Percentiles rank a stretch among this genome's conserved stretches.
phyloP scores from a whole-genome alignment of 2,113 vertebrate species.

The Gallinago paraguaiae region DNA sequence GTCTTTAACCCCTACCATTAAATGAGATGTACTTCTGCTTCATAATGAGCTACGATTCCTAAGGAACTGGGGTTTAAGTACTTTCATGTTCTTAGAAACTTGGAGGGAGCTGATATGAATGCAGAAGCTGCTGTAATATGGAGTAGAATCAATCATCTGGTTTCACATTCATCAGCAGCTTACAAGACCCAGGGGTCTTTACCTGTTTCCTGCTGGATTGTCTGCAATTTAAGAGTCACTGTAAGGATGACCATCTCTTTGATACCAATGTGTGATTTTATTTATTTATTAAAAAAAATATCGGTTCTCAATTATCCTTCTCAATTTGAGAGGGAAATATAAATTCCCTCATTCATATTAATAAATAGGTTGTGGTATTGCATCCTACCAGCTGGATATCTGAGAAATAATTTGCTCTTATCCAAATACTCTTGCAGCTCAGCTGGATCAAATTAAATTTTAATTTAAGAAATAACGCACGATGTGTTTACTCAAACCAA shows the following conservation, averaged over 20 bases:
- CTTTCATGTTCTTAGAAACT: not conserved
- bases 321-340: not conserved
- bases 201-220: not conserved
- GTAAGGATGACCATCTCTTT: not conserved
- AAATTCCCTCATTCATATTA: not conserved
- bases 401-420: not conserved
- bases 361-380: not conserved
- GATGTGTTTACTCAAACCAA: not conserved
- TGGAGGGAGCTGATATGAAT: not conserved
- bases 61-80: not conserved
- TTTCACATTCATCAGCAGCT: not conserved
- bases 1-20: not conserved
- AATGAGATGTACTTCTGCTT: not conserved
- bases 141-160: not conserved
- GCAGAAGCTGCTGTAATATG: not conserved
- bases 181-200: not conserved
- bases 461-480: not conserved
- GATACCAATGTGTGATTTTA: not conserved
- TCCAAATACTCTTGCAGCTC: not conserved
- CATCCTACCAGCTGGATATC: not conserved
- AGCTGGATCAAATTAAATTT: not conserved
- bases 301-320: not conserved
- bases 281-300: not conserved
- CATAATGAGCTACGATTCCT: not conserved
- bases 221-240: not conserved